phyloP scores from a whole-genome alignment of 2,797 vertebrate species.

The Pitangus sulphuratus region DNA sequence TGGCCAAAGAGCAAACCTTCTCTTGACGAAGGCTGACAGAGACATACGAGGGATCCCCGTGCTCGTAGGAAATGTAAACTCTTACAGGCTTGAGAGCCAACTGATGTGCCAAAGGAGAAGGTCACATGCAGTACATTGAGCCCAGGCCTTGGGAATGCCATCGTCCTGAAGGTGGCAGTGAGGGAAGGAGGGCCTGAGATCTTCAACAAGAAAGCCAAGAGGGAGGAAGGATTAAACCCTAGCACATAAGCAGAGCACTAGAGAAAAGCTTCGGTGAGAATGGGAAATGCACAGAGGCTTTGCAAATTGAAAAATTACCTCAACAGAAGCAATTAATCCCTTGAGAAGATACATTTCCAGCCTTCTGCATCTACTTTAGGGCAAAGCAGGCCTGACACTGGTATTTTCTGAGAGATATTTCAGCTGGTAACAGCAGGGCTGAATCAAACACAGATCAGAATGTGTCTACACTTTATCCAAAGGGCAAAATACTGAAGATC shows the following conservation, averaged over 20 bases:
- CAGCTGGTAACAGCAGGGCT: background rate
- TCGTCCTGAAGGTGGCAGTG: background rate
- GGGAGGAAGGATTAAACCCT: background rate
- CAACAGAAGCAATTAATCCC: background rate
- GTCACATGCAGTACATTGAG: constrained; percentile 29
- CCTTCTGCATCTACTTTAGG: background rate
- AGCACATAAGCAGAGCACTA: background rate
- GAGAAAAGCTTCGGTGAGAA: background rate
- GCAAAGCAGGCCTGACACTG: background rate
- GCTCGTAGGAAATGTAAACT: constrained; percentile 18
- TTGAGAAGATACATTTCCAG: background rate
- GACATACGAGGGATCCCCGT: background rate
- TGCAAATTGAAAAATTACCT: background rate
- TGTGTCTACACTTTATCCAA: background rate
- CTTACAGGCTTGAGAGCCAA: background rate
- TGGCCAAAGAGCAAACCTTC: constrained; percentile 14
- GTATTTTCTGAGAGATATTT: background rate
- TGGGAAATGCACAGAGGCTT: background rate
- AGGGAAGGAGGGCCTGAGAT: background rate
- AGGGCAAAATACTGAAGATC: background rate
- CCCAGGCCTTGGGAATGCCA: background rate
- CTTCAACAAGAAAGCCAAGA: background rate
- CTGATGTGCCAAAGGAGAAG: constrained; percentile 2
- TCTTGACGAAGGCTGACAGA: background rate
- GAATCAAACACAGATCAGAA: background rate